These are phyloP conservation scores for Anomalospiza imberbis DNA, from an alignment of 2,797 vertebrate genomes.

Conservation along the genomic window DNA sequence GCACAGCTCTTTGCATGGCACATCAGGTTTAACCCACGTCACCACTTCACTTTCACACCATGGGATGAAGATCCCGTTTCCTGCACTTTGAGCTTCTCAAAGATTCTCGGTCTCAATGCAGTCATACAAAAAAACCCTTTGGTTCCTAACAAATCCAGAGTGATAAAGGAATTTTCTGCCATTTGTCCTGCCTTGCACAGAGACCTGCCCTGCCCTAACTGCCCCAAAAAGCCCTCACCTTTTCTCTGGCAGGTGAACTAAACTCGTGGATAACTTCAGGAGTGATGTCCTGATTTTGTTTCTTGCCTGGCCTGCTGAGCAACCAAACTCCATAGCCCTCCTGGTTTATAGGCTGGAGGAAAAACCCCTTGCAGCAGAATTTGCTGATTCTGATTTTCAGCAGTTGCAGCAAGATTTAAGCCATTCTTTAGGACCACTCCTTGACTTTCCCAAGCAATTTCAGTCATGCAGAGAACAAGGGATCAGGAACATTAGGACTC, in stretches of 20 bases:
- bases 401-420: neutral
- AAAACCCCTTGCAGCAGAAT: neutral
- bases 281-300: neutral
- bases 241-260: neutral
- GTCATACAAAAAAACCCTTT: neutral
- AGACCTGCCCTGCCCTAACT: neutral
- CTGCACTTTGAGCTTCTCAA: neutral
- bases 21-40: rapidly evolving
- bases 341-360: neutral
- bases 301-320: neutral
- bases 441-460: neutral
- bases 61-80: neutral
- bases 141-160: neutral
- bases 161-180: neutral
- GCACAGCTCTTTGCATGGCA: neutral
- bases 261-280: neutral
- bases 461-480: neutral
- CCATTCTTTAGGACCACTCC: neutral
- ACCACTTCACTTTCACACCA: rapidly evolving
- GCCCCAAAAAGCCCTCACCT: neutral
- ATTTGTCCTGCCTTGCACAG: neutral
- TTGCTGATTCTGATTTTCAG: neutral
- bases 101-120: neutral
- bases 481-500: neutral
- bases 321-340: neutral